Conservation (phyloP, 2,113 vertebrate genomes). For the Acanthisitta chloris region DNA sequence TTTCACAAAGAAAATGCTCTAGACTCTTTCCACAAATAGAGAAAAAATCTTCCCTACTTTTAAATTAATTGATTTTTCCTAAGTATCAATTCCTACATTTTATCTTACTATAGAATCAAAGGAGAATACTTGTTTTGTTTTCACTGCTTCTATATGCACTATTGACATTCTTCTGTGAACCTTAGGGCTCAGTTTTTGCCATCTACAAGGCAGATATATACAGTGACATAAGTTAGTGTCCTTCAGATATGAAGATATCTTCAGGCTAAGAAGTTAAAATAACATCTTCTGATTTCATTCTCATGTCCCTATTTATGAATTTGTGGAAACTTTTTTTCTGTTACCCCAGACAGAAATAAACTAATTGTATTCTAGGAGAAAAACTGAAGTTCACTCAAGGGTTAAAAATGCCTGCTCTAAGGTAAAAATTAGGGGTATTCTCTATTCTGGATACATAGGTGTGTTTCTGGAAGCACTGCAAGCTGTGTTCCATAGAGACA, state of each 20-base stretch:
- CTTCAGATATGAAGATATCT: background rate
- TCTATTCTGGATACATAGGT: background rate
- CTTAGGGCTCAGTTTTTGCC: background rate
- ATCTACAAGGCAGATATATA: background rate
- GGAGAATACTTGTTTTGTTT: background rate
- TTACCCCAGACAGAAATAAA: background rate
- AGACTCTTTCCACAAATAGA: background rate
- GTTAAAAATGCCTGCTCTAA: background rate
- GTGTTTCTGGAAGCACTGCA: background rate
- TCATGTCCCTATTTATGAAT: background rate
- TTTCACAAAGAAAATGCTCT: background rate
- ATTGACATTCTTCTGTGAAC: background rate
- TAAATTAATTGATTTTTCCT: background rate
- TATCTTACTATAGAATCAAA: background rate
- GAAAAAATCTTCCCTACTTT: background rate
- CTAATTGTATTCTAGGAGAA: background rate
- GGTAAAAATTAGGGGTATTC: background rate
- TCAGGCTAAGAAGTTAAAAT: background rate
- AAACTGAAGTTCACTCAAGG: background rate
- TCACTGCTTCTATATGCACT: background rate
- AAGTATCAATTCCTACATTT: background rate
- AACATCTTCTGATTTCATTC: background rate
- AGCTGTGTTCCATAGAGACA: background rate
- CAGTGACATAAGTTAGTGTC: background rate
- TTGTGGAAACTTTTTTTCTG: background rate